Conservation (phyloP, 1,140 invertebrate species). For the Polypedilum pembai region DNA sequence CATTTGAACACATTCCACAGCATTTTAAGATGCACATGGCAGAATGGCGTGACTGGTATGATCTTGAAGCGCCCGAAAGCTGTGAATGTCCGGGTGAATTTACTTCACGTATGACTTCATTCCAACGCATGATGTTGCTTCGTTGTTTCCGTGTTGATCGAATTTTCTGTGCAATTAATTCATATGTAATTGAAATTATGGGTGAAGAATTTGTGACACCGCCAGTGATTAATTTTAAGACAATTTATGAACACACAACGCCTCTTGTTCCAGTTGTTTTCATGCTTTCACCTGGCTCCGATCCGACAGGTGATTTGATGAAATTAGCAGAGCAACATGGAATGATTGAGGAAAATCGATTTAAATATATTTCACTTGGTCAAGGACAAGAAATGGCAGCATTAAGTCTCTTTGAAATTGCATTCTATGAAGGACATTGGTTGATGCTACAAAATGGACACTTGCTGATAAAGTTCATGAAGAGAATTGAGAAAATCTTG, state of each 20-base stretch:
- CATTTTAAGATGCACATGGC: constrained; percentile 52
- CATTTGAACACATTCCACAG: constrained; percentile 57
- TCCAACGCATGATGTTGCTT: constrained; percentile 68
- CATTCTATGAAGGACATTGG: constrained; percentile 74
- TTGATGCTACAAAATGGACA: constrained; percentile 88
- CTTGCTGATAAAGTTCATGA: constrained; percentile 69
- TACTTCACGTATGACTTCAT: constrained; percentile 49
- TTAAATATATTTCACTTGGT: constrained; percentile 77
- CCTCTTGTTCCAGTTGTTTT: constrained; percentile 75
- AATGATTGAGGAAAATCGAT: constrained; percentile 57
- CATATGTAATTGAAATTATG: constrained; percentile 73
- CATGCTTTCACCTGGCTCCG: constrained; percentile 78
- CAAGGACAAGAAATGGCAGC: constrained; percentile 82
- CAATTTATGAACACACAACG: constrained; percentile 73
- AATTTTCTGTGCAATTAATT: constrained; percentile 68
- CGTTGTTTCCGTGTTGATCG: constrained; percentile 80
- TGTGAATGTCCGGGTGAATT: constrained; percentile 60
- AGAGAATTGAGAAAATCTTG: constrained; percentile 70
- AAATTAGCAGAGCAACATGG: constrained; percentile 69
- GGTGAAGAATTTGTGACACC: constrained; percentile 79
- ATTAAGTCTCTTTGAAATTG: constrained; percentile 59
- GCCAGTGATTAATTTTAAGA: constrained; percentile 70
- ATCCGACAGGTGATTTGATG: constrained; percentile 80
- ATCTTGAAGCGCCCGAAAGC: constrained; percentile 68
- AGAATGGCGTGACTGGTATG: constrained; percentile 79